Evolutionary conservation across 2,113 vertebrate species (phyloP).

Genomic region (Eudorcas thomsonii): DNA sequence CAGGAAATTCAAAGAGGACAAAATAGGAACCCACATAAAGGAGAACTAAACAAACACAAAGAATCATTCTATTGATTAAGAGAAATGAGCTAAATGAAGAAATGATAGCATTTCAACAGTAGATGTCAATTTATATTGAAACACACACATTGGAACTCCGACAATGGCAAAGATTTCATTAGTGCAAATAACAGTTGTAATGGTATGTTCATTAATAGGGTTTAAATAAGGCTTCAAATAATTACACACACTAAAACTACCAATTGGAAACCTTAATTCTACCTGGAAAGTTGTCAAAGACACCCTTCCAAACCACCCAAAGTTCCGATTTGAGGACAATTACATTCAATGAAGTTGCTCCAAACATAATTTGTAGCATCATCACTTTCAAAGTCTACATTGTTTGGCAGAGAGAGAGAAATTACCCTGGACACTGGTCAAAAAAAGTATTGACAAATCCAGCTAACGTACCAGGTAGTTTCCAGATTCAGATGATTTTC

Average conservation of each 20-base stretch:
- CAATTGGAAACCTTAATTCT: constrained; percentile 80
- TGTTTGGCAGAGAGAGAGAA: constrained; percentile 45
- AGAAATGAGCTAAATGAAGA: constrained; percentile 58
- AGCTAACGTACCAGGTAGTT: constrained; percentile 33
- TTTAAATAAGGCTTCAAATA: constrained; percentile 88
- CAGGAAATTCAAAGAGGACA: constrained; percentile 49
- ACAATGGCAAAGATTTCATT: constrained; percentile 80
- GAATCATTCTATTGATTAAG: constrained; percentile 56
- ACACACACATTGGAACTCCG: constrained; percentile 70
- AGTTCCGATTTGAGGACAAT: constrained; percentile 73
- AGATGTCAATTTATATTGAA: constrained; percentile 66
- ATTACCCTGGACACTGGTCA: not conserved
- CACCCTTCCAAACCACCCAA: constrained; percentile 65
- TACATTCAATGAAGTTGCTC: constrained; percentile 81
- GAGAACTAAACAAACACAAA: constrained; percentile 69
- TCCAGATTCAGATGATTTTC: constrained; percentile 52
- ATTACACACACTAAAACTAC: constrained; percentile 82
- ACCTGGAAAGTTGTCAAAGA: constrained; percentile 77
- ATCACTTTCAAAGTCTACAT: constrained; percentile 50
- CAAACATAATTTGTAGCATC: constrained; percentile 56
- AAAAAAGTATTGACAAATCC: constrained; percentile 20
- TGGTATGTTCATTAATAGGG: constrained; percentile 83
- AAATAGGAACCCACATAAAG: constrained; percentile 54
- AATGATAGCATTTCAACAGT: constrained; percentile 66
- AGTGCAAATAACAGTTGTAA: constrained; percentile 86